These are phyloP conservation scores for Porites australiensis DNA, from an alignment of 64 coral and sea anemone genomes.

Conservation along the genomic window DNA sequence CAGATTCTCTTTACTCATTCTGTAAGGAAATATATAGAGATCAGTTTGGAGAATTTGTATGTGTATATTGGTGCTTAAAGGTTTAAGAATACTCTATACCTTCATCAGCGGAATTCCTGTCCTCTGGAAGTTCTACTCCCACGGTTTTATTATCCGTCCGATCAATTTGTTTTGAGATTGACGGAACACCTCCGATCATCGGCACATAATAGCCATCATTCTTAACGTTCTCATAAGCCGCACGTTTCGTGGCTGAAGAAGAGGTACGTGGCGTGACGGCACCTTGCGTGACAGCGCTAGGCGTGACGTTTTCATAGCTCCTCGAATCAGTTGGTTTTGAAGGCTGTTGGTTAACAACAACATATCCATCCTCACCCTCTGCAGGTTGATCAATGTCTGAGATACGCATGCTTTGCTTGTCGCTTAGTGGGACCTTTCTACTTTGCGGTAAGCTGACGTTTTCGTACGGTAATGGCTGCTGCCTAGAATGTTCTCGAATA, in stretches of 20 bases:
- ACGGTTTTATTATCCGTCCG: not conserved
- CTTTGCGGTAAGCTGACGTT: conserved; percentile 48
- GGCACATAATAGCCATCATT: not conserved
- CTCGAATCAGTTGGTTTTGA: conserved; percentile 16
- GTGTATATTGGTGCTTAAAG: not conserved
- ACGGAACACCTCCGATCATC: conserved; percentile 8
- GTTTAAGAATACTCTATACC: not conserved
- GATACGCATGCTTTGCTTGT: conserved; percentile 46
- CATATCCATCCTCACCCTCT: conserved; percentile 45
- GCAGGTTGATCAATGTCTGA: conserved; percentile 50
- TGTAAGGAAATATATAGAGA: too few species aligned
- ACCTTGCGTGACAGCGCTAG: not conserved
- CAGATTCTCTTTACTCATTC: too few species aligned
- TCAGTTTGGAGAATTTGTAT: not conserved
- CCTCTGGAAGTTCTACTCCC: not conserved
- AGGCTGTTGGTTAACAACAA: conserved; percentile 29
- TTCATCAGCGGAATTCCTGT: not conserved
- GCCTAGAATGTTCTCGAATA: not conserved
- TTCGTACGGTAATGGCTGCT: conserved; percentile 57
- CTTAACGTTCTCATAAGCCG: not conserved
- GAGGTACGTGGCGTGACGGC: not conserved
- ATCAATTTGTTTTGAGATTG: not conserved
- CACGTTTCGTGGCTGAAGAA: not conserved
- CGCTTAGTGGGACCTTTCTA: not conserved
- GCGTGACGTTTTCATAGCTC: conserved; percentile 71